These are phyloP conservation scores for Aurelia aurita complex sp. Pacific DNA, from an alignment of 30 jellyfish, hydroid and myxozoan genomes.

Conservation along the genomic window DNA sequence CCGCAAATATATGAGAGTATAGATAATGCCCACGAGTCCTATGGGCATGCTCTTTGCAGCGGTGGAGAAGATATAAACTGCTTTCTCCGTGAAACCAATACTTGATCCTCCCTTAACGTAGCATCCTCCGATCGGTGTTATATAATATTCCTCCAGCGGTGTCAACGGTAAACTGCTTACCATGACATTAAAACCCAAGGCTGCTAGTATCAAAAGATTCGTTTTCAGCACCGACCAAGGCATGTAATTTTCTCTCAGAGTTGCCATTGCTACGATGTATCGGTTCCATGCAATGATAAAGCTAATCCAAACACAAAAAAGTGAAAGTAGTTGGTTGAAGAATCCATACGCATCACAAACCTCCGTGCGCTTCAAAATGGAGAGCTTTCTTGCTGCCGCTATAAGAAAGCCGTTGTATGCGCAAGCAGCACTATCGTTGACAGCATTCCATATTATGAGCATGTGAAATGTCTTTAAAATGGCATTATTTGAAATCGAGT, in stretches of 20 bases:
- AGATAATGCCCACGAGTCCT: no score
- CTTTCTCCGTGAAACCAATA: no score
- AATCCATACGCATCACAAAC: constrained; percentile 10
- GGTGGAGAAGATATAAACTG: no score
- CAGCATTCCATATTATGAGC: not conserved
- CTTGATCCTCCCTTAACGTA: no score
- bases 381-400: not conserved
- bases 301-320: not conserved
- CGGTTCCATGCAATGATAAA: constrained; percentile 13
- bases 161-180: no score
- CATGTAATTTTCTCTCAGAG: not conserved
- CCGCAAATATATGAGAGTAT: no score
- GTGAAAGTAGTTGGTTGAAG: not conserved
- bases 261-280: constrained; percentile 12
- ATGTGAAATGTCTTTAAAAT: constrained; percentile 6
- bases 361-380: no score
- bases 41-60: no score
- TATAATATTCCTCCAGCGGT: no score
- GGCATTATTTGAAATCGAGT: not conserved
- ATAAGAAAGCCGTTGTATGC: not conserved
- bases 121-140: no score
- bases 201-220: not conserved
- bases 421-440: not conserved
- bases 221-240: constrained; percentile 27
- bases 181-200: no score